These are phyloP conservation scores for Drosophila percnosoma DNA, from an alignment of 2,888 invertebrate genomes.

Conservation along the genomic window DNA sequence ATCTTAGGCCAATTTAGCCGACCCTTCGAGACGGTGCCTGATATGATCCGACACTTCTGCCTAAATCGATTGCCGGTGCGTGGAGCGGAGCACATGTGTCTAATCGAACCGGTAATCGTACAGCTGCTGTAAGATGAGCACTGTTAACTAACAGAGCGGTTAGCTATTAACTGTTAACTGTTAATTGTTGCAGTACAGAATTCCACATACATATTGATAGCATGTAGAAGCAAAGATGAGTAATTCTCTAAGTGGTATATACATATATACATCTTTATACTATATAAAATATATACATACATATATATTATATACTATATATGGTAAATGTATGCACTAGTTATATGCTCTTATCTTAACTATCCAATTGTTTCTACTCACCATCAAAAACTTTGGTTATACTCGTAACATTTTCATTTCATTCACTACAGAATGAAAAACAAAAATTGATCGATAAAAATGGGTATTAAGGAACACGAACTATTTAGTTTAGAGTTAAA, in stretches of 20 bases:
- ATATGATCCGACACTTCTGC: constrained; percentile 97
- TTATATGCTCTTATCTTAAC: constrained; percentile 63
- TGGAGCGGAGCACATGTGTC: constrained; percentile 98
- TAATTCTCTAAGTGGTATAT: constrained; percentile 36
- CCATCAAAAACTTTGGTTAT: constrained; percentile 35
- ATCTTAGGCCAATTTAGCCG: constrained; percentile 97
- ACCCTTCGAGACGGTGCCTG: constrained; percentile 96
- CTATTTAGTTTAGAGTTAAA: constrained; percentile 64
- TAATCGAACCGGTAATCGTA: constrained; percentile 95
- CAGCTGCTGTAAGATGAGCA: constrained; percentile 88
- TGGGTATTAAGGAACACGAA: constrained; percentile 48
- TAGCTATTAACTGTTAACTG: constrained; percentile 5
- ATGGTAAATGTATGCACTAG: constrained; percentile 61
- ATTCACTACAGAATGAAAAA: constrained; percentile 12
- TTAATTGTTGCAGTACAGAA: constrained; percentile 46
- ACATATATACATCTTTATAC: constrained; percentile 35
- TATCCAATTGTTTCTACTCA: constrained; percentile 42
- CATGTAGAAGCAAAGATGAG: constrained; percentile 34
- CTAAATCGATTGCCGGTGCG: constrained; percentile 96
- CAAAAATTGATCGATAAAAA: background rate
- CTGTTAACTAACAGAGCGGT: constrained; percentile 21
- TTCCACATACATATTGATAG: constrained; percentile 68
- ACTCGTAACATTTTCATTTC: constrained; percentile 30
- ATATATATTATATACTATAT: constrained; percentile 8
- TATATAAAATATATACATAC: constrained; percentile 40